These are phyloP conservation scores for Zoroaster sp. DNA, from an alignment of 53 echinoderm and acorn worm species.

Conservation along the genomic window DNA sequence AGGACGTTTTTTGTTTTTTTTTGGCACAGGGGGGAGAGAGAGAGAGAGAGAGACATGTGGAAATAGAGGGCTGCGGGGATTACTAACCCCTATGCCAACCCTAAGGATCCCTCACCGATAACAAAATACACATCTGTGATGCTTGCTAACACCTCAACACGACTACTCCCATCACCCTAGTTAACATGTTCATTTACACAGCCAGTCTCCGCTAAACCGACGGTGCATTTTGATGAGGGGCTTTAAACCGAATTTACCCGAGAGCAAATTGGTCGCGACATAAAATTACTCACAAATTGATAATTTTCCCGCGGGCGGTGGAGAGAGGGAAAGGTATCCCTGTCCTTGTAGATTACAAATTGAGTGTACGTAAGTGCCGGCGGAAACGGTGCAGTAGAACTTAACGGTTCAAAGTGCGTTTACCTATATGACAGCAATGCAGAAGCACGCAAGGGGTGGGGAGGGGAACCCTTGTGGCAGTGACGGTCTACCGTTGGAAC, in stretches of 20 bases:
- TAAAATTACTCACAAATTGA: slow-evolving; percentile 54
- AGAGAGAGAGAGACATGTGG: no score
- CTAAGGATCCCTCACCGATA: no score
- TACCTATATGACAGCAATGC: background rate
- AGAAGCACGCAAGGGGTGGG: background rate
- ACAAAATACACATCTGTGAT: no score
- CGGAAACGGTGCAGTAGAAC: background rate
- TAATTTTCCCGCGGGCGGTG: background rate
- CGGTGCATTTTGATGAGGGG: background rate
- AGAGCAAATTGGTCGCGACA: slow-evolving; percentile 29
- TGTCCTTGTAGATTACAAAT: slow-evolving; percentile 21
- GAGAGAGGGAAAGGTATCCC: background rate
- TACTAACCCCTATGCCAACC: no score
- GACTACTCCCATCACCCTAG: no score
- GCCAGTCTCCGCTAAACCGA: background rate
- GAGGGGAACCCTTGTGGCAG: background rate
- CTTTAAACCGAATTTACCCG: background rate
- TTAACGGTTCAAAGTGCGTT: slow-evolving; percentile 18
- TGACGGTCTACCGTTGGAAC: background rate
- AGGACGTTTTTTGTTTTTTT: no score
- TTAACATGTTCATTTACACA: background rate
- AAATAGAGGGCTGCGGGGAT: no score
- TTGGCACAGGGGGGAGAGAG: no score
- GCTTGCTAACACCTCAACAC: no score
- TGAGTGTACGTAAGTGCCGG: background rate